These are phyloP conservation scores for Numenius phaeopus DNA, from an alignment of 2,797 vertebrate species.

Conservation along the genomic window DNA sequence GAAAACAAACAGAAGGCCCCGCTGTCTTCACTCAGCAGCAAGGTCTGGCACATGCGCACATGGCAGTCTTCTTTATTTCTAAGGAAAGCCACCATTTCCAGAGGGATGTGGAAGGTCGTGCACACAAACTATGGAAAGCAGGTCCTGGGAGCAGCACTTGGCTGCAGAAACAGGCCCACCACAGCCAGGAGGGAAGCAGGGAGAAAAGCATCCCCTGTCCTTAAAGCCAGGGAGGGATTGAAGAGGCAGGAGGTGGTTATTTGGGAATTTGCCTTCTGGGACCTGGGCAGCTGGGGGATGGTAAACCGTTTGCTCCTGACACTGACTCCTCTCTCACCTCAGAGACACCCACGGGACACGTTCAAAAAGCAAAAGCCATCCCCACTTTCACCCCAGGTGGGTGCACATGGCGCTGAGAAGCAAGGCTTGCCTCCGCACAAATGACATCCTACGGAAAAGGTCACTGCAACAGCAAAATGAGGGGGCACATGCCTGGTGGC, in stretches of 20 bases:
- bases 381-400: rapidly evolving
- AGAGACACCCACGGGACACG: rapidly evolving
- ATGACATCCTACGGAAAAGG: not conserved
- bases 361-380: not conserved
- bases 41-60: rapidly evolving
- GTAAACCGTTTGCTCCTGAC: not conserved
- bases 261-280: not conserved
- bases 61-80: not conserved
- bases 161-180: not conserved
- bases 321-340: not conserved
- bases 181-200: not conserved
- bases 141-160: not conserved
- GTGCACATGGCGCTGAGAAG: not conserved
- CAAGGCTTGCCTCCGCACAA: not conserved
- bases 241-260: not conserved
- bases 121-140: not conserved
- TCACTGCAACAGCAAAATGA: not conserved
- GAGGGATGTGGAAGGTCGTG: not conserved
- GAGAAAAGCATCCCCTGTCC: rapidly evolving
- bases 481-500: too few species aligned
- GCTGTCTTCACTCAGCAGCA: not conserved
- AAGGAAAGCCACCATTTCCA: not conserved
- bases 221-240: not conserved
- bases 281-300: not conserved
- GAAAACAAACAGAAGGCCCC: not conserved